Conservation (phyloP, 2,888 invertebrate species). For the Spodoptera littoralis region DNA sequence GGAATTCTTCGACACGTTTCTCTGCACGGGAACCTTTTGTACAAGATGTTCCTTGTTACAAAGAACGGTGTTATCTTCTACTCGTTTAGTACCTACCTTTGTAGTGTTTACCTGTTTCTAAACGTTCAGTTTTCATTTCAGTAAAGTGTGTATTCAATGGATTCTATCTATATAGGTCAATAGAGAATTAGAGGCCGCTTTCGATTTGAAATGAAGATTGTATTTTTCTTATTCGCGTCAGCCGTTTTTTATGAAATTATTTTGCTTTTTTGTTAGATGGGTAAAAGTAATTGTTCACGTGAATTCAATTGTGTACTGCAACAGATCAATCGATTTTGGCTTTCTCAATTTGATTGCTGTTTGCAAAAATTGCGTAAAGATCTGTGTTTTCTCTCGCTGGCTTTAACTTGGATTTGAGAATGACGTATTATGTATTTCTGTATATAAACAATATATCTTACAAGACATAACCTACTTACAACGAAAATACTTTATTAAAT, state of each 20-base stretch:
- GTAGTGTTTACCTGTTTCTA: constrained; percentile 63
- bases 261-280: constrained; percentile 3
- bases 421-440: too few species aligned
- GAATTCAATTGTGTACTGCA: too few species aligned
- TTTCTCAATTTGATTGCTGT: too few species aligned
- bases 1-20: constrained; percentile 48
- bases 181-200: constrained; percentile 47
- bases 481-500: too few species aligned
- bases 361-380: too few species aligned
- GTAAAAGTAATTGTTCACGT: constrained; percentile 3
- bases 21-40: constrained; percentile 42
- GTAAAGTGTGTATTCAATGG: constrained; percentile 65
- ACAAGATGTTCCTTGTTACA: constrained; percentile 56
- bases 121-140: constrained; percentile 65
- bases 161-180: constrained; percentile 68
- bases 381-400: too few species aligned
- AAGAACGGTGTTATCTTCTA: constrained; percentile 71
- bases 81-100: constrained; percentile 67
- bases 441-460: too few species aligned
- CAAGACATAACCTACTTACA: too few species aligned
- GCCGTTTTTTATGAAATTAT: constrained; percentile 10
- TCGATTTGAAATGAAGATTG: constrained; percentile 36
- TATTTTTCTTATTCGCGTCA: constrained; percentile 29
- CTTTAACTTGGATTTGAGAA: too few species aligned
- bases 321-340: too few species aligned